Evolutionary conservation across 2,888 invertebrate species (phyloP).

Genomic region (Drosophila ustulata): DNA sequence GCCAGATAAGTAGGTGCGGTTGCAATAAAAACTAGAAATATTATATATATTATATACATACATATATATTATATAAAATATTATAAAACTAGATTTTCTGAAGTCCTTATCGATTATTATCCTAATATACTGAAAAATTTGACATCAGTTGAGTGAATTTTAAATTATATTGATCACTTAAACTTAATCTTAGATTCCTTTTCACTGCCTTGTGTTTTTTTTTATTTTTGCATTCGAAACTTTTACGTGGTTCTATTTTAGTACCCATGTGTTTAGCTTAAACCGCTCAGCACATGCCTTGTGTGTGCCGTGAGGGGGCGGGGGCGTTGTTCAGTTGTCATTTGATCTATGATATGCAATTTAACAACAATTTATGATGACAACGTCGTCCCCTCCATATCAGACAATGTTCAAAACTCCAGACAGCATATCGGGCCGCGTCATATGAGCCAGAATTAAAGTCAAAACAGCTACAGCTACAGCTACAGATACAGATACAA

Average conservation of each 20-base stretch:
- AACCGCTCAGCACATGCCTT: background rate
- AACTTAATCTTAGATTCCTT: background rate
- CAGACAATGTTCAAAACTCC: conserved; percentile 26
- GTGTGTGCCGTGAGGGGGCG: conserved; percentile 7
- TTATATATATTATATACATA: too few relatives aligned
- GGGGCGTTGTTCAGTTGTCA: conserved; percentile 35
- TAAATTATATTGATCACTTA: too few relatives aligned
- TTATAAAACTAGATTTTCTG: too few relatives aligned
- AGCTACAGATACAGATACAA: background rate
- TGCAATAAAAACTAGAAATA: too few relatives aligned
- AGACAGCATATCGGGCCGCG: conserved; percentile 27
- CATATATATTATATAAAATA: too few relatives aligned
- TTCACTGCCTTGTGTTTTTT: background rate
- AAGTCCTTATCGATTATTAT: too few relatives aligned
- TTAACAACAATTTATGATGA: conserved; percentile 69
- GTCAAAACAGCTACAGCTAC: conserved; percentile 1
- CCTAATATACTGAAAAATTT: too few relatives aligned
- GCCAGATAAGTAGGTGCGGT: conserved; percentile 14
- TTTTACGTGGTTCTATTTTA: too few relatives aligned
- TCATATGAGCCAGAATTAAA: conserved; percentile 24
- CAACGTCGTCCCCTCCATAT: conserved; percentile 23
- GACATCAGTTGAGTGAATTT: too few relatives aligned
- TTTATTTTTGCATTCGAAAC: too few relatives aligned
- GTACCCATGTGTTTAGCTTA: background rate
- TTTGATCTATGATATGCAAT: conserved; percentile 71